These are phyloP conservation scores for Diaperis boleti DNA, from an alignment of 2,888 invertebrate genomes.

Conservation along the genomic window DNA sequence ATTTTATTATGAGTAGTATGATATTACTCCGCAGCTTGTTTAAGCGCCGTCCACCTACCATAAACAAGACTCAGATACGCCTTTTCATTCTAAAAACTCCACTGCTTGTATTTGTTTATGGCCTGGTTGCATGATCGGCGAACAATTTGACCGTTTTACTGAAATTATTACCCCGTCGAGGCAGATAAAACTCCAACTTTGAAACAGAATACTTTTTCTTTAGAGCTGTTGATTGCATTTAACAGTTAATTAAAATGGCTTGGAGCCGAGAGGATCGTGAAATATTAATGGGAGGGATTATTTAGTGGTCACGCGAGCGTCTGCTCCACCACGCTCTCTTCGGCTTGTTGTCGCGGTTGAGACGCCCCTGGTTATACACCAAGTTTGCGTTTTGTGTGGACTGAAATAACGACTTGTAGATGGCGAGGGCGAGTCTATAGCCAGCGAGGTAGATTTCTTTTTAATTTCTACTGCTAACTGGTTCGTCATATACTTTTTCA, in stretches of 20 bases:
- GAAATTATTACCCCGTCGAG: constrained; percentile 41
- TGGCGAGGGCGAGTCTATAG: constrained; percentile 8
- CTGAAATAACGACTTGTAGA: constrained; percentile 29
- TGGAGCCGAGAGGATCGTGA: constrained; percentile 46
- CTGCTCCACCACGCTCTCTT: constrained; percentile 44
- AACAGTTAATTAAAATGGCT: constrained; percentile 52
- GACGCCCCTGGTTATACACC: constrained; percentile 46
- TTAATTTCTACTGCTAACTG: no score
- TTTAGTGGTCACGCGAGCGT: constrained; percentile 52
- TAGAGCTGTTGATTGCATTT: constrained; percentile 50
- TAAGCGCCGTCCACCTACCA: no score
- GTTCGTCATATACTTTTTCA: no score
- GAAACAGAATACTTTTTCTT: constrained; percentile 42
- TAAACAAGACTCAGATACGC: constrained; percentile 18
- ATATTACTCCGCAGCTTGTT: no score
- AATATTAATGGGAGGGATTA: constrained; percentile 51
- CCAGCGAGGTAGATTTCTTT: not conserved
- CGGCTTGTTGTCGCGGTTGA: constrained; percentile 42
- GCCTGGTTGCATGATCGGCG: constrained; percentile 33
- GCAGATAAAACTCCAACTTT: constrained; percentile 42
- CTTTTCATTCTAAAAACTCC: constrained; percentile 12
- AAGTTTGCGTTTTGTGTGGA: constrained; percentile 22
- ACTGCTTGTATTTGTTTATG: constrained; percentile 25
- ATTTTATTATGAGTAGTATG: no score
- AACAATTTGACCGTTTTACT: constrained; percentile 39